Evolutionary conservation across 1,140 invertebrate species (phyloP).

Genomic region (Planococcus citri): DNA sequence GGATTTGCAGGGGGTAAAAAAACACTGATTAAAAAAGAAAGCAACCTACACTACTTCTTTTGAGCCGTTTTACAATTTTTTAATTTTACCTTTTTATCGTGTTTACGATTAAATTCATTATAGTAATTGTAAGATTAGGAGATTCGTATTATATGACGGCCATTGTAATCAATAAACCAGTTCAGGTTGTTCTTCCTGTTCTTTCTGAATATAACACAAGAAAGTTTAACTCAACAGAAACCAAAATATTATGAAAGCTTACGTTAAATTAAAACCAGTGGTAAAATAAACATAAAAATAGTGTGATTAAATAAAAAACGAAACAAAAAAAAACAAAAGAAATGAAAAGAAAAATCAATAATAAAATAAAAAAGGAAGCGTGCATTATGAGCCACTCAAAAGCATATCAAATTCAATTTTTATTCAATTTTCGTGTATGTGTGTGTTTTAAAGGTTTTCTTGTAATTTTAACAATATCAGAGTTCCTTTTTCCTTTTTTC

Average conservation of each 20-base stretch:
- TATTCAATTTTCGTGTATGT: too few species aligned
- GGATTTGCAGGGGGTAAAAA: background rate
- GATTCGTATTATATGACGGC: background rate
- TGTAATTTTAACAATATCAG: too few species aligned
- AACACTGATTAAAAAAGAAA: background rate
- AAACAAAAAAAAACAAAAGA: too few species aligned
- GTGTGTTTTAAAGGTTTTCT: too few species aligned
- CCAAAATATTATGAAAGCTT: background rate
- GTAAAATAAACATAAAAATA: background rate
- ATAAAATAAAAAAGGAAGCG: too few species aligned
- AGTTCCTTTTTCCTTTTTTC: too few species aligned
- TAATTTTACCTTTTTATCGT: conserved; percentile 3
- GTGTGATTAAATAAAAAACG: background rate
- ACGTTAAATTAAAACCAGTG: background rate
- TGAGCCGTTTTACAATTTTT: background rate
- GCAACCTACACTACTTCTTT: background rate
- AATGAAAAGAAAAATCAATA: too few species aligned
- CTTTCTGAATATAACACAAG: conserved; percentile 13
- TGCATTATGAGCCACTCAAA: too few species aligned
- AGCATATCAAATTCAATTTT: too few species aligned
- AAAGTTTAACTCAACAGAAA: conserved; percentile 9
- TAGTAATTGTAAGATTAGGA: background rate
- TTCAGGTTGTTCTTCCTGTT: conserved; percentile 11
- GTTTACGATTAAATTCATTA: background rate
- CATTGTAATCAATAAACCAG: conserved; percentile 17